These are phyloP conservation scores for Acleris sparsana DNA, from an alignment of 2,888 invertebrate species.

Conservation along the genomic window DNA sequence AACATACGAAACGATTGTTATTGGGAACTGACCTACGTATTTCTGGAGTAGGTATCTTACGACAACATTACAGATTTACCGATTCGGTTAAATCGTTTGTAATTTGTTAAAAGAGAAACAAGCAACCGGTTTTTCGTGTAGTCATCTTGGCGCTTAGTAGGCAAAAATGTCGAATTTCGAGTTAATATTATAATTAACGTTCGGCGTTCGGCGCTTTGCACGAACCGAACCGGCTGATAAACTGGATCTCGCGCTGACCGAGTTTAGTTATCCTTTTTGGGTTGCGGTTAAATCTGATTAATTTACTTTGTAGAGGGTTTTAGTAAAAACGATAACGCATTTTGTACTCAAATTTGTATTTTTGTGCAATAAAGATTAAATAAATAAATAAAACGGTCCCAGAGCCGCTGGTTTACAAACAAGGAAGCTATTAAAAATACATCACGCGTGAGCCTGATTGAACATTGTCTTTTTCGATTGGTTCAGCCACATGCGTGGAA, in stretches of 20 bases:
- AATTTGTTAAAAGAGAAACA: constrained; percentile 8
- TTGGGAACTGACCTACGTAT: constrained; percentile 31
- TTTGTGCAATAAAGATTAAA: too few relatives aligned
- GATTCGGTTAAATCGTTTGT: constrained; percentile 3
- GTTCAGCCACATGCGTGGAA: constrained; percentile 1
- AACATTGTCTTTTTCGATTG: constrained; percentile 4
- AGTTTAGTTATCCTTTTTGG: constrained; percentile 30
- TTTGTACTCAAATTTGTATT: too few relatives aligned
- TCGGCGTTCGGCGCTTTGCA: constrained; percentile 15
- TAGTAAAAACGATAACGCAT: background rate
- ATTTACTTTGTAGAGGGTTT: constrained; percentile 1
- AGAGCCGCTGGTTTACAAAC: background rate
- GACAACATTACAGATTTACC: constrained; percentile 1
- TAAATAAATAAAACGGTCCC: background rate
- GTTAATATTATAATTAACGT: constrained; percentile 12
- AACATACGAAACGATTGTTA: constrained; percentile 1
- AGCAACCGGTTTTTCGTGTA: constrained; percentile 20
- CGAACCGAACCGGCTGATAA: constrained; percentile 16
- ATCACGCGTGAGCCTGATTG: background rate
- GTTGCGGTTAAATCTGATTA: constrained; percentile 18
- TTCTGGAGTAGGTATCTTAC: constrained; percentile 2
- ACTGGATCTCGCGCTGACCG: constrained; percentile 19
- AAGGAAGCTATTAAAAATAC: background rate
- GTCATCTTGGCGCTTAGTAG: constrained; percentile 24
- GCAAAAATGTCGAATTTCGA: constrained; percentile 33